Evolutionary conservation across 2,888 invertebrate species (phyloP), one percentile per base, ranked within the genome.

Genomic region (Smittia sp.): DNA sequence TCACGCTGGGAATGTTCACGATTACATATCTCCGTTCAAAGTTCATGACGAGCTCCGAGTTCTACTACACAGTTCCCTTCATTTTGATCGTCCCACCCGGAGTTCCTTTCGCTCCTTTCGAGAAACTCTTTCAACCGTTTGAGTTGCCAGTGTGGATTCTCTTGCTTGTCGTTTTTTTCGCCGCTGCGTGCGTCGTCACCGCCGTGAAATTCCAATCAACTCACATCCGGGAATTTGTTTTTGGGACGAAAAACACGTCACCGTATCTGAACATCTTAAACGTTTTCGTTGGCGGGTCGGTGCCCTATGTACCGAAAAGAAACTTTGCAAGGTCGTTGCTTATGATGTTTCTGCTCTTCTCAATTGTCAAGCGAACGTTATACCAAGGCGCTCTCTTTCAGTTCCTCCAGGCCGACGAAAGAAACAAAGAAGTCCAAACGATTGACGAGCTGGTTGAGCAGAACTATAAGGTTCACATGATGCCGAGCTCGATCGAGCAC

Each of bases 331-430:
- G 72, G 27, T 15, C 38, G 13, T 22, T 72, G 15, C 38, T 72
- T 9, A 58, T 72, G 32, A 72, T 58, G 20, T 72, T 27, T 72
- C 38, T 72, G 15, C 41, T 72, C 4, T 72, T 58, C 39, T 72
- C 52, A 9, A 15, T 72, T 32, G 72, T 72, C 15, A 72, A 58
- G 6, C 25, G 72, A 32, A 46, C 72, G 13, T 27, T 72, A 0
- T 72, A 72, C 39, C 72, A 72, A 41, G 72, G 72, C n/a, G 62
- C 62, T n/a, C n/a, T 72, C 24, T 72, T 62, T 58, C 39, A 72
- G 39, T 62, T 62, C 39, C 39, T 72, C 2, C 72, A 72, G 62
- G 13, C 38, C 6, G 72, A 72, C 18, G 72, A 72, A 1, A n/a
- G 38, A 1, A 9, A 24, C 1, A 58, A 39, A 25, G 39, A 20